Evolutionary conservation across 2,113 vertebrate species (phyloP).

Genomic region (Melanocharis versteri): DNA sequence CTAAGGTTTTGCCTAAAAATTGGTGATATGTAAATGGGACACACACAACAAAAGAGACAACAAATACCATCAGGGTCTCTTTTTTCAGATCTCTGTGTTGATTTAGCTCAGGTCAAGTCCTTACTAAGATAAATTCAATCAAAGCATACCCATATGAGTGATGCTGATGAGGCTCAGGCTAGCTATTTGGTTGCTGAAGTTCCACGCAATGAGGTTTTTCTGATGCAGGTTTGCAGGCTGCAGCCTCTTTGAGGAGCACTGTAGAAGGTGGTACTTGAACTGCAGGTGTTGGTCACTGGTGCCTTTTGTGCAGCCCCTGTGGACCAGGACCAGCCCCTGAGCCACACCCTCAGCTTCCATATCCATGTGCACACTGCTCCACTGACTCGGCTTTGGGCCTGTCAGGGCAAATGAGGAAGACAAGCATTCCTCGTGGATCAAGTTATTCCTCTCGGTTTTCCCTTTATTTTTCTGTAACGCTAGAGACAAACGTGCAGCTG

Average conservation of each 20-base stretch:
- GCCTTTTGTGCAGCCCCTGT: background rate
- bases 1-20: background rate
- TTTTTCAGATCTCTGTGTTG: background rate
- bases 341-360: background rate
- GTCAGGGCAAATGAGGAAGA: background rate
- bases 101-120: background rate
- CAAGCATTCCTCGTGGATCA: background rate
- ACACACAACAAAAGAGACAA: background rate
- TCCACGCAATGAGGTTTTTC: background rate
- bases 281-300: background rate
- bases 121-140: background rate
- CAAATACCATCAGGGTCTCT: background rate
- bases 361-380: accelerated
- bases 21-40: background rate
- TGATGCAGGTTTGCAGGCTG: background rate
- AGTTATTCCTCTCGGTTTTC: background rate
- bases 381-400: background rate
- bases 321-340: background rate
- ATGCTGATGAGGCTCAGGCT: background rate
- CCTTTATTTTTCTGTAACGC: background rate
- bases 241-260: background rate
- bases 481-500: background rate
- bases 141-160: accelerated
- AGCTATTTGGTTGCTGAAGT: background rate
- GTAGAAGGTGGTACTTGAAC: background rate